Conservation (phyloP, 2,888 invertebrate genomes). For the Orchesella flavescens region DNA sequence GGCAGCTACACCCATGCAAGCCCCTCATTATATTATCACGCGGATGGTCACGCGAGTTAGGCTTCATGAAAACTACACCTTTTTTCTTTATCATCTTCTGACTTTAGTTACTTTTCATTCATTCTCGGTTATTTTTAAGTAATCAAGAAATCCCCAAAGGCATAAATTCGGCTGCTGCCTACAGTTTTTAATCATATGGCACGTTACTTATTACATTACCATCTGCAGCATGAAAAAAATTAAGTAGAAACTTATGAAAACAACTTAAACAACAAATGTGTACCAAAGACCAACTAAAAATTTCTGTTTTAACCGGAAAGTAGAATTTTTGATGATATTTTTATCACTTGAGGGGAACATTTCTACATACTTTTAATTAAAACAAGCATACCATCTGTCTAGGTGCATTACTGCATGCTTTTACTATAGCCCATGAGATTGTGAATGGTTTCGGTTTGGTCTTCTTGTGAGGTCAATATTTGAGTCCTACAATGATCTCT, state of each 20-base stretch:
- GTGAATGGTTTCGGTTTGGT: background rate
- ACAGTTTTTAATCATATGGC: too few relatives aligned
- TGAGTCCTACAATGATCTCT: too few relatives aligned
- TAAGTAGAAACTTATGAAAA: too few relatives aligned
- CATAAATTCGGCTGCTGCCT: background rate
- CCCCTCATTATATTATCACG: conserved; percentile 57
- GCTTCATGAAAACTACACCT: background rate
- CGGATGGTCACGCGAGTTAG: conserved; percentile 6
- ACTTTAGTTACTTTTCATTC: too few relatives aligned
- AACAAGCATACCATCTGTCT: too few relatives aligned
- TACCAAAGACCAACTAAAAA: too few relatives aligned
- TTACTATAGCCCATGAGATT: background rate
- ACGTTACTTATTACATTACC: too few relatives aligned
- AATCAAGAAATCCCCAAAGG: background rate
- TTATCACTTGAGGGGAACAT: background rate
- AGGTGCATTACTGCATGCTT: too few relatives aligned
- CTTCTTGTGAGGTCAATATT: conserved; percentile 27
- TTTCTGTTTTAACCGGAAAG: too few relatives aligned
- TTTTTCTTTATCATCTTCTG: background rate
- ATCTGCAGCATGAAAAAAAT: too few relatives aligned
- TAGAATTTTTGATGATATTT: too few relatives aligned
- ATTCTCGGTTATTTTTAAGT: background rate
- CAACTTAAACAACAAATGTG: too few relatives aligned
- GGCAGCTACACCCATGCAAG: conserved; percentile 47
- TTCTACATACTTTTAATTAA: background rate